phyloP scores from a whole-genome alignment of 2,797 vertebrate species.

The Cottoperca gobio region DNA sequence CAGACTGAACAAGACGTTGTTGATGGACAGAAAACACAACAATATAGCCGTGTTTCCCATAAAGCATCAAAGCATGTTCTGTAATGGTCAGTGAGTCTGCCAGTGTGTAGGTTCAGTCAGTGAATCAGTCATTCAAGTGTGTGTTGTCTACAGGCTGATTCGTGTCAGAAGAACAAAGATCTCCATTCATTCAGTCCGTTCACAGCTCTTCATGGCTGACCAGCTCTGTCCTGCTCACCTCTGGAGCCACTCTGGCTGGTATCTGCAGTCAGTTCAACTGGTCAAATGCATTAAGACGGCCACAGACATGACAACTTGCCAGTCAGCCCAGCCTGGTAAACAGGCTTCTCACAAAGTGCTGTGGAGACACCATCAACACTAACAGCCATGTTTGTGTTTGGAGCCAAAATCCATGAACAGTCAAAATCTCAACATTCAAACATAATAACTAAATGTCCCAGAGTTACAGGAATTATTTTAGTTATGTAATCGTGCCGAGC shows the following conservation, averaged over 20 bases:
- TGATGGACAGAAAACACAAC: slow-evolving; percentile 64
- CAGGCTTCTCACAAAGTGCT: slow-evolving; percentile 2
- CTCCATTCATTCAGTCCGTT: slow-evolving; percentile 55
- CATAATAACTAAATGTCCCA: slow-evolving; percentile 6
- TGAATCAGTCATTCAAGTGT: slow-evolving; percentile 62
- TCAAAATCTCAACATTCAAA: slow-evolving; percentile 23
- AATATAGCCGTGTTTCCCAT: slow-evolving; percentile 51
- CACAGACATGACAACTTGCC: slow-evolving; percentile 24
- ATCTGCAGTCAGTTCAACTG: slow-evolving; percentile 17
- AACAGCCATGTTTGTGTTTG: slow-evolving; percentile 28
- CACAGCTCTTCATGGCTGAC: slow-evolving; percentile 48
- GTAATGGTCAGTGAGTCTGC: slow-evolving; percentile 43
- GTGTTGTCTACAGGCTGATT: slow-evolving; percentile 36
- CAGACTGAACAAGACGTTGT: slow-evolving; percentile 41
- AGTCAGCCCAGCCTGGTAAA: slow-evolving; percentile 3
- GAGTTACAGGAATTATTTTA: slow-evolving; percentile 9
- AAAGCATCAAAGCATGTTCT: slow-evolving; percentile 48
- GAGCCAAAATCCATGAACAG: slow-evolving; percentile 25
- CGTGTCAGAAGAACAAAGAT: slow-evolving; percentile 52
- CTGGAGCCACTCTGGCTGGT: background rate
- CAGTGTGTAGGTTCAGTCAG: slow-evolving; percentile 53
- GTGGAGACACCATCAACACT: slow-evolving; percentile 18
- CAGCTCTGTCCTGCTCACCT: slow-evolving; percentile 38
- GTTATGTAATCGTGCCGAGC: slow-evolving; percentile 17
- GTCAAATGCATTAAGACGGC: slow-evolving; percentile 1